Evolutionary conservation across 2,888 invertebrate species (phyloP), one percentile per base, ranked within the genome.

Genomic region (Scrobipalpa costella): DNA sequence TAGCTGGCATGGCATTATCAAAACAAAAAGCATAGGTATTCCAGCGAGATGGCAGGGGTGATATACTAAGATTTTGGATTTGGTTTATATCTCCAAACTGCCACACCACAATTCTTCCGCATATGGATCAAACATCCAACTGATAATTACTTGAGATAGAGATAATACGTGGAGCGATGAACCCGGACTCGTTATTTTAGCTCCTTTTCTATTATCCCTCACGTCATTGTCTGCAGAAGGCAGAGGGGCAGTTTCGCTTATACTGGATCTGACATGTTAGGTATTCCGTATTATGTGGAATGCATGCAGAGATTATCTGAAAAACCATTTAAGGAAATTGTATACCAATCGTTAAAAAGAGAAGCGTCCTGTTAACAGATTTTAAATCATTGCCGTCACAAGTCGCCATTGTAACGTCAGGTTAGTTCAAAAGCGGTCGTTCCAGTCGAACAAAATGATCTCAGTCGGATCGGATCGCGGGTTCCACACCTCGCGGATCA

Each of bases 311-410:
- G 84, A 88, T 89, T 84, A 89, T 88, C 87, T 86, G 81, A 80
- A 84, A 70, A 82, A 80, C 90, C 91, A 87, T 91, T 89, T 90
- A 91, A 88, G 90, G 91, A 88, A 88, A 91, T 90, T 86, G 90
- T 88, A 88, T 88, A 89, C 89, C 84, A 89, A 90, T 90, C 88
- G 88, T 90, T 90, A 90, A 91, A 91, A 90, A 90, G 89, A 90
- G 86, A 85, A 90, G 77, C 88, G 86, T 86, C 85, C 90, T 90
- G 91, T 91, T 90, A 91, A 91, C 91, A 90, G 90, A 90, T 91
- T 91, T 91, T 91, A 91, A 91, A 91, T 91, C 91, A 91, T 90
- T 90, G 90, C 91, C 88, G 89, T 91, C 91, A 86, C 78, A 70
- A 77, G 83, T 73, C 79, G 77, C 91, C 84, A 91, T 91, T 91